phyloP scores from a whole-genome alignment of 2,888 invertebrate species.

The Morpho deidamia region DNA sequence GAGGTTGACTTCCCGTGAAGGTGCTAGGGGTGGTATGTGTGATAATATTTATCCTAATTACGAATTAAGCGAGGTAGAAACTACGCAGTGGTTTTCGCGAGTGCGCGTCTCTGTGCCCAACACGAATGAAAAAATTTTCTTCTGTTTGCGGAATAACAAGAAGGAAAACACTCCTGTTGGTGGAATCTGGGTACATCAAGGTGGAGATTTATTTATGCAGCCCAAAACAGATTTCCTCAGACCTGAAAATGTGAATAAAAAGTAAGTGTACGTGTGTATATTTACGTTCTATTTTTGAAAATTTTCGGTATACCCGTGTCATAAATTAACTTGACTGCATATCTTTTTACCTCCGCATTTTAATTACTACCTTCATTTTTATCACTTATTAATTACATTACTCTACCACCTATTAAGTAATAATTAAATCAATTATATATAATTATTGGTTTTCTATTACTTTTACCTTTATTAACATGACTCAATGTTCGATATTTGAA shows the following conservation, averaged over 20 bases:
- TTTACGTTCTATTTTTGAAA: neutral
- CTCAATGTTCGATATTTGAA: too few species aligned
- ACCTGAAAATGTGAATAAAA: neutral
- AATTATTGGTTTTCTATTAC: too few species aligned
- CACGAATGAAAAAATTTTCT: slow-evolving; percentile 46
- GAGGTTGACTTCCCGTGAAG: slow-evolving; percentile 55
- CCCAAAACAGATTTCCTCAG: slow-evolving; percentile 34
- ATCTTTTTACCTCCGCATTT: neutral
- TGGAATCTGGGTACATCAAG: slow-evolving; percentile 75
- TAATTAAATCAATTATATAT: too few species aligned
- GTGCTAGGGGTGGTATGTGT: slow-evolving; percentile 49
- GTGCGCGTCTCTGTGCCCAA: slow-evolving; percentile 49
- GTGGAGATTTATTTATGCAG: slow-evolving; percentile 57
- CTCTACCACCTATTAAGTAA: too few species aligned
- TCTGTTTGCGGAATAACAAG: slow-evolving; percentile 49
- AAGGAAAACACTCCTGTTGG: slow-evolving; percentile 43
- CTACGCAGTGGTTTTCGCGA: slow-evolving; percentile 43
- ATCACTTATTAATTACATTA: too few species aligned
- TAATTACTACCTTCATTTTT: too few species aligned
- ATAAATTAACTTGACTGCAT: neutral
- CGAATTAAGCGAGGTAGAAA: slow-evolving; percentile 54
- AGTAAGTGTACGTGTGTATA: neutral
- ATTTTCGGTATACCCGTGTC: neutral
- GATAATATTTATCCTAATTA: slow-evolving; percentile 56
- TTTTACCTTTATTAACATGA: too few species aligned